Evolutionary conservation across 1,140 invertebrate genomes (phyloP), one percentile per base, ranked within the genome.

Genomic region (Drosophila kikkawai): DNA sequence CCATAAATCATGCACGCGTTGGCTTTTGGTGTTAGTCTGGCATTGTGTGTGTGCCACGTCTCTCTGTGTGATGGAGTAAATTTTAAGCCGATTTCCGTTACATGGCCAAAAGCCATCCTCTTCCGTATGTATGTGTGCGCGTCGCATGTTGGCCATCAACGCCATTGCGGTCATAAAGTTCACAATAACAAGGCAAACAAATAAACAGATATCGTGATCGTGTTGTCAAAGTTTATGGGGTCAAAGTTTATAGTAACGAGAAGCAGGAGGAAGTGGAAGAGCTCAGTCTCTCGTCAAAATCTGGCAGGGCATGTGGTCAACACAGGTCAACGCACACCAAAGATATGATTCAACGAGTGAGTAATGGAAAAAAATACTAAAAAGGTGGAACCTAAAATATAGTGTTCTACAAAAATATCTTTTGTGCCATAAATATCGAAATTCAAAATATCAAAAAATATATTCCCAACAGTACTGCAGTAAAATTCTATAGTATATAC

Each of bases 11-110:
- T 58, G 56, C 65, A 78, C 63, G 63, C 69, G 64, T 63, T 80
- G 67, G 57, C 36, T 61, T 61, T 60, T 68, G 64, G 42, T 66
- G 57, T 26, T 60, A 36, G 58, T 56, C 50, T 63, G 22, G 39
- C 32, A 22, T 66, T 53, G 50, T 44, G 29, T 17, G 37, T 61
- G 19, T 45, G 51, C 48, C 48, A 17, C 11, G 32, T 32, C 15
- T 50, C 8, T 17, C 17, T 66, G 50, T 75, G 42, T 57, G 66
- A 64, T 66, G 37, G 50, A 74, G 77, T 69, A 68, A 66, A 87
- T 82, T 82, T 87, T 80, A 88, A 88, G 84, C 84, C 80, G 73
- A 88, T 87, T 87, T 80, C 66, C 84, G 44, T 67, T 77, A 78
- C 69, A 85, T 75, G 71, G 61, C 58, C 60, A 42, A 65, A 56